Conservation (phyloP, 2,888 invertebrate genomes). For the Aspidiotus destructor region DNA sequence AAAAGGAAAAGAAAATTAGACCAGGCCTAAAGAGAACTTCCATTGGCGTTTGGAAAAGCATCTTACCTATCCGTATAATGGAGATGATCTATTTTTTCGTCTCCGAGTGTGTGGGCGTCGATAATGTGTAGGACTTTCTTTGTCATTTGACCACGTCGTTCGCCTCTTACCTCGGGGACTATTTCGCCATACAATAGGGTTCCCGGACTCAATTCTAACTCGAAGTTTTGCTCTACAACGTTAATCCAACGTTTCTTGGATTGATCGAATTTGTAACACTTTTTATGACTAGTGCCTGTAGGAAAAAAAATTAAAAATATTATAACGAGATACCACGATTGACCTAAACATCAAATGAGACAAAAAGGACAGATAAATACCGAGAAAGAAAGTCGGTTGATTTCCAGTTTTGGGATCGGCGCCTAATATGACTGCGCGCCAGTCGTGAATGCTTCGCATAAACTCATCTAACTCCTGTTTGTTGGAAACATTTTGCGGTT, state of each 20-base stretch:
- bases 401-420: conserved; percentile 42
- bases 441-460: conserved; percentile 50
- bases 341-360: too few relatives aligned
- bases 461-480: conserved; percentile 36
- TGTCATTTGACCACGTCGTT: conserved; percentile 51
- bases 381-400: conserved; percentile 51
- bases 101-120: conserved; percentile 65
- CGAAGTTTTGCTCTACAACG: conserved; percentile 42
- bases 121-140: conserved; percentile 61
- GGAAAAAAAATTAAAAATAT: too few relatives aligned
- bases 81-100: conserved; percentile 52
- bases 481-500: conserved; percentile 22
- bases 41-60: too few relatives aligned
- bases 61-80: conserved; percentile 56
- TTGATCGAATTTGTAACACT: conserved; percentile 29
- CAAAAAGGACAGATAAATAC: conserved; percentile 41
- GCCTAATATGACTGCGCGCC: conserved; percentile 53
- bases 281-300: conserved; percentile 39
- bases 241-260: conserved; percentile 45
- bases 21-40: too few relatives aligned
- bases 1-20: too few relatives aligned
- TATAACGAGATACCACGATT: too few relatives aligned
- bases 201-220: conserved; percentile 55
- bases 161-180: conserved; percentile 55
- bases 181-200: conserved; percentile 63